Evolutionary conservation across 2,888 invertebrate genomes (phyloP).

Genomic region (Drosophila emarginata): DNA sequence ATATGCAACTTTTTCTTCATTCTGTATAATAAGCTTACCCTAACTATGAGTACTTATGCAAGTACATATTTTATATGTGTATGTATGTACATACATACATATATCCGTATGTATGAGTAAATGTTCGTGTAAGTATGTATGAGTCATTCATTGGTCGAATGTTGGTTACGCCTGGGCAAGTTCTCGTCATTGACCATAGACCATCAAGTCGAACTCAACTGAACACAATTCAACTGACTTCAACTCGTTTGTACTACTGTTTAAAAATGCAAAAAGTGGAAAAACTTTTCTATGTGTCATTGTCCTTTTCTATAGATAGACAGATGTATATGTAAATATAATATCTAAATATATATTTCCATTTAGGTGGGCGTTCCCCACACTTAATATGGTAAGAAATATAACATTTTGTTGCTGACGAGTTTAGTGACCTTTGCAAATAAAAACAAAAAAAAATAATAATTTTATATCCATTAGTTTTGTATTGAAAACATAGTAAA

Average conservation of each 20-base stretch:
- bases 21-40: too few species aligned
- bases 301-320: slow-evolving; percentile 48
- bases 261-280: slow-evolving; percentile 34
- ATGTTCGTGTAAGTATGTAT: neutral
- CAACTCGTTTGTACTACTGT: slow-evolving; percentile 27
- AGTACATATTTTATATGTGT: too few species aligned
- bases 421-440: slow-evolving; percentile 17
- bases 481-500: slow-evolving; percentile 2
- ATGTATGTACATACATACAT: neutral
- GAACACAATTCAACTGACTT: neutral
- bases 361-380: neutral
- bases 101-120: neutral
- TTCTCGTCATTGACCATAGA: slow-evolving; percentile 22
- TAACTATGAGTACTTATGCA: too few species aligned
- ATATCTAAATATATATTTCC: neutral
- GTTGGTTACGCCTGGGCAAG: slow-evolving; percentile 42
- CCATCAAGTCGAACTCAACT: slow-evolving; percentile 2
- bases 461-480: neutral
- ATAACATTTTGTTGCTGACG: neutral
- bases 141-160: slow-evolving; percentile 19
- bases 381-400: neutral
- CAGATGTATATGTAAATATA: neutral
- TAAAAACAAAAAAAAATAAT: neutral
- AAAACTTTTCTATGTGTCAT: slow-evolving; percentile 49
- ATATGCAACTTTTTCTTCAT: too few species aligned